Conservation (phyloP, 2,888 invertebrate species). For the Microchrysa polita region DNA sequence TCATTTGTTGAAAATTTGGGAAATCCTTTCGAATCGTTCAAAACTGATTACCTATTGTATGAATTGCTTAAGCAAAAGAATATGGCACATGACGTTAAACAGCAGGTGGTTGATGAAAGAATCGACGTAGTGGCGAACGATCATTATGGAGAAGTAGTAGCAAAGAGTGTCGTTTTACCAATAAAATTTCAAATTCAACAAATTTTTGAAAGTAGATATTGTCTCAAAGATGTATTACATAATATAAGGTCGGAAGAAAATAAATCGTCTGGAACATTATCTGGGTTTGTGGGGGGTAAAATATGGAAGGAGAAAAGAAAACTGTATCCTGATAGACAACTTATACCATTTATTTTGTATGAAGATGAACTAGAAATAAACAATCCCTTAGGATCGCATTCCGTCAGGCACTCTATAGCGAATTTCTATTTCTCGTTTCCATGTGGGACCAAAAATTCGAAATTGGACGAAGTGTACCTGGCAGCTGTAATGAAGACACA, state of each 20-base stretch:
- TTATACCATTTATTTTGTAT: slow-evolving; percentile 30
- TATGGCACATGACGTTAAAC: neutral
- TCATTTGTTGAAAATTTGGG: no score
- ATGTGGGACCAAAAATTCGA: neutral
- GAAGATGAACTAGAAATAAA: slow-evolving; percentile 35
- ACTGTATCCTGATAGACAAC: neutral
- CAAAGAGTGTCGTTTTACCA: neutral
- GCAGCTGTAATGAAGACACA: slow-evolving; percentile 52
- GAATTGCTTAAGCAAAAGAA: neutral
- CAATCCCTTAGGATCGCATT: slow-evolving; percentile 4
- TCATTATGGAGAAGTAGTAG: neutral
- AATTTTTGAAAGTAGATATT: no score
- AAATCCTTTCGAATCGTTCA: neutral
- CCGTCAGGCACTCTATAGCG: slow-evolving; percentile 12
- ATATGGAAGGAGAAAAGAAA: neutral
- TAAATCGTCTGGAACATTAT: slow-evolving; percentile 20
- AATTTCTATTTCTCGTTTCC: slow-evolving; percentile 17
- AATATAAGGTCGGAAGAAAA: slow-evolving; percentile 45
- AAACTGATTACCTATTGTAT: neutral
- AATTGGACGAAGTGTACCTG: slow-evolving; percentile 54
- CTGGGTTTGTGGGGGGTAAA: neutral
- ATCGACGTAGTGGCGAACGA: neutral
- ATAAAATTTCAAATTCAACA: slow-evolving; percentile 43
- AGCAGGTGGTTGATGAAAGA: neutral
- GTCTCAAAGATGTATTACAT: no score